A percentile compares a stretch with the other conserved stretches of the same genome.
These are phyloP conservation scores for Brachyhypopomus gauderio DNA, from an alignment of 2,113 vertebrate genomes.

Conservation along the genomic window DNA sequence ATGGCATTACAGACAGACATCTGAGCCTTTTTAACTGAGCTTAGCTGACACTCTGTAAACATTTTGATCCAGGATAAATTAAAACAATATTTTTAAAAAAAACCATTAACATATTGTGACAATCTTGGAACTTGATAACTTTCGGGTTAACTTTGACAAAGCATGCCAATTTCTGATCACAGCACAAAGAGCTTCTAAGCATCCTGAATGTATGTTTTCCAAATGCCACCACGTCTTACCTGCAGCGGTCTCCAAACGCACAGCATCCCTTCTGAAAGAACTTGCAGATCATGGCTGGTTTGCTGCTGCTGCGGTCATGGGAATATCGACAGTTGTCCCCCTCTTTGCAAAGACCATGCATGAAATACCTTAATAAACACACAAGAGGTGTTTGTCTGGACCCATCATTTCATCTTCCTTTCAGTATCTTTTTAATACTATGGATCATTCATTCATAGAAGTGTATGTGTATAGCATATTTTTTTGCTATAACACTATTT, in stretches of 20 bases:
- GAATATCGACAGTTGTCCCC: constrained; percentile 96
- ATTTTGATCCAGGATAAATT: no score
- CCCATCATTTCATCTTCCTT: not conserved
- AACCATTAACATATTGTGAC: not conserved
- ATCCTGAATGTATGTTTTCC: not conserved
- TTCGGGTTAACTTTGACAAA: no score
- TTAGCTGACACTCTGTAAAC: no score
- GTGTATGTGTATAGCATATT: no score
- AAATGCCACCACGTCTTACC: constrained; percentile 71
- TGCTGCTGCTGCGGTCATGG: constrained; percentile 88
- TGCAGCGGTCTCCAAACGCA: constrained; percentile 94
- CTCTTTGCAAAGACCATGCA: constrained; percentile 98
- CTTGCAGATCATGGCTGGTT: constrained; percentile 90
- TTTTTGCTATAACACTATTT: no score
- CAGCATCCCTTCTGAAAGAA: constrained; percentile 96
- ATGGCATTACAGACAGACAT: not conserved
- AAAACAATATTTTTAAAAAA: no score
- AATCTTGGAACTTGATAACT: not conserved
- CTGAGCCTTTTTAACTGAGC: not conserved
- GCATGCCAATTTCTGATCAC: no score
- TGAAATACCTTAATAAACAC: constrained; percentile 85
- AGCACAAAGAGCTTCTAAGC: not conserved
- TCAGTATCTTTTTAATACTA: no score
- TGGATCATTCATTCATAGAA: no score
- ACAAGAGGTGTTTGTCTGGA: not conserved